Conservation (phyloP, 2,888 invertebrate species). For the Acleris sparsana region DNA sequence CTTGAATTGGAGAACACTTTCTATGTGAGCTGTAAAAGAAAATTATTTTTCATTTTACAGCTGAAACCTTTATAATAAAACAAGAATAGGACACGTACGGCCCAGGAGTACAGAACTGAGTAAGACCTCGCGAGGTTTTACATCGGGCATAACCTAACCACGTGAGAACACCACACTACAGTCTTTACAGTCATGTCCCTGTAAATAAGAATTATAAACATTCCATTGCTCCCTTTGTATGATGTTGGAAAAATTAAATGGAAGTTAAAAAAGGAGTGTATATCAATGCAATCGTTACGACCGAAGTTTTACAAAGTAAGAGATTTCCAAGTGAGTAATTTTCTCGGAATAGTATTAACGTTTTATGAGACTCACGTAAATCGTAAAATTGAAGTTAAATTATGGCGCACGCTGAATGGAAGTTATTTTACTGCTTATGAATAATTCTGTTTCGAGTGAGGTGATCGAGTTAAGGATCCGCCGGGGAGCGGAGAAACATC, state of each 20-base stretch:
- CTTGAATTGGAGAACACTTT: too few relatives aligned
- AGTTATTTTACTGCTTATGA: constrained; percentile 18
- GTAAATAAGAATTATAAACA: neutral
- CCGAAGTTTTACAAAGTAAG: neutral
- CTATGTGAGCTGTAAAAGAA: neutral
- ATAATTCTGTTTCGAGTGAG: constrained; percentile 8
- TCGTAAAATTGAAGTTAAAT: constrained; percentile 13
- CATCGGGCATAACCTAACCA: constrained; percentile 6
- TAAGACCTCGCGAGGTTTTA: neutral
- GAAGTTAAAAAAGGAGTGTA: neutral
- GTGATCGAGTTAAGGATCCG: neutral
- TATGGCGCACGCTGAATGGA: constrained; percentile 10
- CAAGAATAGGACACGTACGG: neutral
- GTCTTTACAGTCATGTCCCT: neutral
- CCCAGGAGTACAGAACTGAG: constrained; percentile 2
- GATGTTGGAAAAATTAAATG: neutral
- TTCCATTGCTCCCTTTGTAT: neutral
- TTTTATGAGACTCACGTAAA: constrained; percentile 12
- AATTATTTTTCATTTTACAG: constrained; percentile 12
- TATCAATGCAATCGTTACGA: neutral
- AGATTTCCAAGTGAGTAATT: constrained; percentile 9
- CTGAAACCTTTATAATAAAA: neutral
- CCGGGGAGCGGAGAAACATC: neutral
- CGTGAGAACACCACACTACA: neutral
- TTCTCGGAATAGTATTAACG: constrained; percentile 9